These are phyloP conservation scores for Iphiclides podalirius DNA, from an alignment of 2,888 invertebrate genomes.

Conservation along the genomic window DNA sequence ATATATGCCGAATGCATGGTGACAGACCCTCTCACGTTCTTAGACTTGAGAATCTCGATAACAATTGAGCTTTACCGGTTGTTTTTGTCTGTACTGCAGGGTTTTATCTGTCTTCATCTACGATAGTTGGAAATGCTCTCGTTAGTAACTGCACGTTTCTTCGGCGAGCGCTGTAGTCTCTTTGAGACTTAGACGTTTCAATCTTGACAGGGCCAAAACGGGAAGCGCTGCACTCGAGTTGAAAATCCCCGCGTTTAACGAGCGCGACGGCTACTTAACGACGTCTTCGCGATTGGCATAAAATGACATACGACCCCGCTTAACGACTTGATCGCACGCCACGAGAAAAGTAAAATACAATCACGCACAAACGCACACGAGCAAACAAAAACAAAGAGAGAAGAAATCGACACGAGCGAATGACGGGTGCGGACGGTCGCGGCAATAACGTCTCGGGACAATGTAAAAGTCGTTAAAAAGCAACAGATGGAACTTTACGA, in stretches of 20 bases:
- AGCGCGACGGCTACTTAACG: slow-evolving; percentile 19
- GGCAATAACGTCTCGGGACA: slow-evolving; percentile 38
- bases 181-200: no score
- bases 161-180: no score
- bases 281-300: slow-evolving; percentile 16
- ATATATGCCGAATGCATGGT: no score
- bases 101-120: no score
- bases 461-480: slow-evolving; percentile 43
- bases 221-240: not conserved
- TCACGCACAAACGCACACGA: not conserved
- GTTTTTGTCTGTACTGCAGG: no score
- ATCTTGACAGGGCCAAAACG: no score
- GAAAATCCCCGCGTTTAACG: slow-evolving; percentile 8
- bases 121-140: no score
- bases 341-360: not conserved
- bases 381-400: slow-evolving; percentile 11
- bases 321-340: slow-evolving; percentile 18
- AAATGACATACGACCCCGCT: slow-evolving; percentile 17
- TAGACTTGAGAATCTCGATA: no score
- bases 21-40: no score
- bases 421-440: slow-evolving; percentile 39
- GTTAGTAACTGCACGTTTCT: no score
- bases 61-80: no score
- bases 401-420: slow-evolving; percentile 25
- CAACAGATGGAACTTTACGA: slow-evolving; percentile 52